Evolutionary conservation across 2,888 invertebrate species (phyloP).

Genomic region (Himalopsyche kuldschensis): DNA sequence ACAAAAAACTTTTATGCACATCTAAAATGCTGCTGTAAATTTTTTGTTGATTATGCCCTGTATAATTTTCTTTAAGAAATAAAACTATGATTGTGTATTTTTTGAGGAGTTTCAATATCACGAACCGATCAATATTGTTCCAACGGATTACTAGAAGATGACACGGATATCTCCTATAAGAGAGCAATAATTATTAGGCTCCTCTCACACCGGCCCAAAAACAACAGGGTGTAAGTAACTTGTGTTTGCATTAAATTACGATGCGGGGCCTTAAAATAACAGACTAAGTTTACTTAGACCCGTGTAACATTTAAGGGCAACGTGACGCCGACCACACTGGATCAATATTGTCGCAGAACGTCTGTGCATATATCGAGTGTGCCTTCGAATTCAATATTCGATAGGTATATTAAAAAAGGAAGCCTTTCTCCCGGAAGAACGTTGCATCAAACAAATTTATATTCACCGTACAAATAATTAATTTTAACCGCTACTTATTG

Average conservation of each 20-base stretch:
- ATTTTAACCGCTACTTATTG: too few relatives aligned
- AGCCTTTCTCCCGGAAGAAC: too few relatives aligned
- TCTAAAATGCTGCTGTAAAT: too few relatives aligned
- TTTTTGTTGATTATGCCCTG: too few relatives aligned
- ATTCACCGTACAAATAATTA: too few relatives aligned
- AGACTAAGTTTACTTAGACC: constrained; percentile 1
- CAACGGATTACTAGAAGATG: constrained; percentile 24
- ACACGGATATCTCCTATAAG: constrained; percentile 14
- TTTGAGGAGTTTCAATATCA: neutral
- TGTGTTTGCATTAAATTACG: constrained; percentile 26
- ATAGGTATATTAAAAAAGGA: neutral
- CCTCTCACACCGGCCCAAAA: constrained; percentile 11
- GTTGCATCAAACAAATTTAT: too few relatives aligned
- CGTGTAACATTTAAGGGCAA: neutral
- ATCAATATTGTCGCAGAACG: neutral
- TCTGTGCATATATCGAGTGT: neutral
- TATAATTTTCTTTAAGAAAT: too few relatives aligned
- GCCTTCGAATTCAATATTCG: neutral
- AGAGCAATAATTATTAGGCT: neutral
- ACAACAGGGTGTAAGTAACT: constrained; percentile 7
- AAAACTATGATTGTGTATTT: too few relatives aligned
- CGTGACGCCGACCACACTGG: neutral
- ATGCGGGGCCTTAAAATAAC: constrained; percentile 20
- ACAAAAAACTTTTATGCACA: too few relatives aligned
- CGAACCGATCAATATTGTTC: constrained; percentile 12